These are phyloP conservation scores for Neuroscelio doddi DNA, from an alignment of 2,888 invertebrate genomes.

Conservation along the genomic window DNA sequence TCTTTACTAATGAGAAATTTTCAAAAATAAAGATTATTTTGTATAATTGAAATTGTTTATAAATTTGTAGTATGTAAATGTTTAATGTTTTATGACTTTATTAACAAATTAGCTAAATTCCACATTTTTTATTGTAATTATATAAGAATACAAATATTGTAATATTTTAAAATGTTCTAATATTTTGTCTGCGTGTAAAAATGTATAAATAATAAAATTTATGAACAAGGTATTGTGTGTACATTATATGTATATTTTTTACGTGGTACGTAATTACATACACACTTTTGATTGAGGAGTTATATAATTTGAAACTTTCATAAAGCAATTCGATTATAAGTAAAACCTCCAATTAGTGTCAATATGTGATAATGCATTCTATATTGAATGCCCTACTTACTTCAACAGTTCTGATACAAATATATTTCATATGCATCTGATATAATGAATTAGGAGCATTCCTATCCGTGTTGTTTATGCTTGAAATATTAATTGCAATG, in stretches of 20 bases:
- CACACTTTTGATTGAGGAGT: conserved; percentile 30
- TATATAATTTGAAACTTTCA: conserved; percentile 36
- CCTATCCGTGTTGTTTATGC: conserved; percentile 1
- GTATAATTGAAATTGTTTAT: no score
- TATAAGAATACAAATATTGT: no score
- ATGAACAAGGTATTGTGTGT: no score
- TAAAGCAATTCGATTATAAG: conserved; percentile 30
- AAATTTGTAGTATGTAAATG: no score
- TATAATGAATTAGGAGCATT: conserved; percentile 18
- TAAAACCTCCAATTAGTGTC: conserved; percentile 38
- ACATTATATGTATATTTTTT: conserved; percentile 32
- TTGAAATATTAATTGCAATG: conserved; percentile 23
- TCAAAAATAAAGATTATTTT: no score
- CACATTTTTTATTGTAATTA: no score
- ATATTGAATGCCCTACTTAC: conserved; percentile 23
- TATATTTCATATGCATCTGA: conserved; percentile 25
- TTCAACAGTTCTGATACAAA: conserved; percentile 17
- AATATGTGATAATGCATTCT: conserved; percentile 35
- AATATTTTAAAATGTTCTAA: no score
- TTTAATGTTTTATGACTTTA: no score
- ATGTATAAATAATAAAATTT: no score
- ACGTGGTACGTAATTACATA: conserved; percentile 8
- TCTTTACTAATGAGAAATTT: no score
- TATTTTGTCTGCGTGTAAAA: no score
- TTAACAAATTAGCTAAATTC: no score